Conservation (phyloP, 2,888 invertebrate genomes). For the Iselma pallidipennis region DNA sequence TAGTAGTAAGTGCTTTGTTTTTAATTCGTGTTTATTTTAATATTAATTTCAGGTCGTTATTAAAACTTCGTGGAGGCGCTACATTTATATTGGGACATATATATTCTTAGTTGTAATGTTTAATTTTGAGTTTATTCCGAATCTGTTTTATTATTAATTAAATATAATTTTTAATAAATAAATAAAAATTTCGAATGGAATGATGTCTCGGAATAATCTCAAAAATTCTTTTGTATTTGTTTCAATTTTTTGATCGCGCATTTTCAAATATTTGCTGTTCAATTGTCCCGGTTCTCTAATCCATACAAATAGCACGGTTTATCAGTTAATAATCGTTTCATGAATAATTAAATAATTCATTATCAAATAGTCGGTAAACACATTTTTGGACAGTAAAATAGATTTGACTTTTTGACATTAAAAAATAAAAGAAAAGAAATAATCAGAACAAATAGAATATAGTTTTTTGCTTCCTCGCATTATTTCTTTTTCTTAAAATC, state of each 20-base stretch:
- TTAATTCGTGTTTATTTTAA: conserved; percentile 45
- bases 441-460: not conserved
- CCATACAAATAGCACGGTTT: not conserved
- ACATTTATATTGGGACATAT: conserved; percentile 33
- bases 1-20: conserved; percentile 28
- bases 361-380: not conserved
- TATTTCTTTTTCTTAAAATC: conserved; percentile 7
- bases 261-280: conserved; percentile 9
- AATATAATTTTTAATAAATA: not conserved
- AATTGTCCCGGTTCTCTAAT: conserved; percentile 12
- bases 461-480: not conserved
- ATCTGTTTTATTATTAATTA: conserved; percentile 5
- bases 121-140: conserved; percentile 14
- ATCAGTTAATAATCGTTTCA: not conserved
- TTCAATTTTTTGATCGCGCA: conserved; percentile 5
- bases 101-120: conserved; percentile 23
- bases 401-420: not conserved
- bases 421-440: not conserved
- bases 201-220: not conserved
- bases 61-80: conserved; percentile 41
- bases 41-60: conserved; percentile 51
- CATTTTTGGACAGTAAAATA: conserved; percentile 12
- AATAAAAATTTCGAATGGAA: not conserved
- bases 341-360: not conserved
- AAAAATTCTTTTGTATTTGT: conserved; percentile 7